Conservation (phyloP, 2,888 invertebrate genomes). For the Eurytoma californica region DNA sequence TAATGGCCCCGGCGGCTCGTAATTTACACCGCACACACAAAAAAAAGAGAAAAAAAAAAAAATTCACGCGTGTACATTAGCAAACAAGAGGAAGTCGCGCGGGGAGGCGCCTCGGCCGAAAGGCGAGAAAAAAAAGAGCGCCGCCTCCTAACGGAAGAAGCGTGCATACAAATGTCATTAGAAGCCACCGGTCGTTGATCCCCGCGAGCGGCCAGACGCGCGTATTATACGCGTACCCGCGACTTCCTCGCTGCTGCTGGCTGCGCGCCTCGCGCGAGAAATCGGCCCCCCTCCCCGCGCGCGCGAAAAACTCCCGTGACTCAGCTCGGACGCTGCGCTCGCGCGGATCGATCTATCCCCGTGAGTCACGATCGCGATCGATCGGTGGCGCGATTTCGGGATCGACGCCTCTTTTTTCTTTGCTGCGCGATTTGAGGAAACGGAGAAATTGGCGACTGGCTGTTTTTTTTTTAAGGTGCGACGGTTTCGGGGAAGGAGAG, state of each 20-base stretch:
- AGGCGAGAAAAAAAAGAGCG: constrained; percentile 19
- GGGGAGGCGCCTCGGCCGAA: constrained; percentile 1
- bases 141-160: constrained; percentile 41
- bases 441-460: not conserved
- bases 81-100: not conserved
- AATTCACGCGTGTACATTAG: not conserved
- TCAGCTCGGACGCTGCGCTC: constrained; percentile 25
- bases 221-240: not conserved
- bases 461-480: not conserved
- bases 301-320: constrained; percentile 34
- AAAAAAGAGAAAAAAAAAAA: not conserved
- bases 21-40: not conserved
- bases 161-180: constrained; percentile 51
- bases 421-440: not conserved
- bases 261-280: constrained; percentile 30
- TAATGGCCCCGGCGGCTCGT: not conserved
- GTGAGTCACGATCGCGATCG: not conserved
- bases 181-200: constrained; percentile 51
- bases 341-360: too few relatives aligned
- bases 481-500: constrained; percentile 15
- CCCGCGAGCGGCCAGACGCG: not conserved
- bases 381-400: too few relatives aligned
- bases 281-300: constrained; percentile 27
- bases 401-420: too few relatives aligned
- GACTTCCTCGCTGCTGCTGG: not conserved